A percentile compares a stretch with the other conserved stretches of the same genome.
phyloP scores from a whole-genome alignment of 2,797 vertebrate species.

The Delichon dasypus region DNA sequence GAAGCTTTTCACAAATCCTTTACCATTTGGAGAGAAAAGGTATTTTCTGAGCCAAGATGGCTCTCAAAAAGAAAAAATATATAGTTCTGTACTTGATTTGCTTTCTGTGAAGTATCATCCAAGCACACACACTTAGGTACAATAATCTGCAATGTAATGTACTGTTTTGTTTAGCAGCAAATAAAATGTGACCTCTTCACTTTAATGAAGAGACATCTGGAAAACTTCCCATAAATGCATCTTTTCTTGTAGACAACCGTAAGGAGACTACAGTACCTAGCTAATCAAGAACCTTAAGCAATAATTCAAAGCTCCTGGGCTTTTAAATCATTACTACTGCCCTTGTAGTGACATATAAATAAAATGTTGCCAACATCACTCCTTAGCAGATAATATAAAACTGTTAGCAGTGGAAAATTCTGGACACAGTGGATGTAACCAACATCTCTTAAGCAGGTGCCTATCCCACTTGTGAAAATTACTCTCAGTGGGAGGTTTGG shows the following conservation, averaged over 20 bases:
- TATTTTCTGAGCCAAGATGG: conserved; percentile 43
- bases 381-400: conserved; percentile 43
- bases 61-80: conserved; percentile 36
- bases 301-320: conserved; percentile 41
- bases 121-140: conserved; percentile 21
- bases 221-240: conserved; percentile 55
- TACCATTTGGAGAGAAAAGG: conserved; percentile 28
- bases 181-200: conserved; percentile 49
- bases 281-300: conserved; percentile 58
- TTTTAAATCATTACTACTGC: conserved; percentile 64
- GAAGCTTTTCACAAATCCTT: conserved; percentile 7
- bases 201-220: conserved; percentile 62
- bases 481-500: background rate
- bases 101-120: conserved; percentile 33
- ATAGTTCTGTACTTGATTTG: conserved; percentile 14
- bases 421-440: background rate
- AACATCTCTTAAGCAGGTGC: background rate
- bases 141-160: conserved; percentile 21
- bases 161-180: conserved; percentile 59
- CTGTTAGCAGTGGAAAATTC: conserved; percentile 35
- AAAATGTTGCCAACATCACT: conserved; percentile 35
- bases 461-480: background rate
- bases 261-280: conserved; percentile 30
- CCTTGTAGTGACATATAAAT: conserved; percentile 19
- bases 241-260: conserved; percentile 24